Evolutionary conservation across 2,113 vertebrate species (phyloP), one percentile per base, ranked within the genome.

Genomic region (Hippocampus abdominalis): DNA sequence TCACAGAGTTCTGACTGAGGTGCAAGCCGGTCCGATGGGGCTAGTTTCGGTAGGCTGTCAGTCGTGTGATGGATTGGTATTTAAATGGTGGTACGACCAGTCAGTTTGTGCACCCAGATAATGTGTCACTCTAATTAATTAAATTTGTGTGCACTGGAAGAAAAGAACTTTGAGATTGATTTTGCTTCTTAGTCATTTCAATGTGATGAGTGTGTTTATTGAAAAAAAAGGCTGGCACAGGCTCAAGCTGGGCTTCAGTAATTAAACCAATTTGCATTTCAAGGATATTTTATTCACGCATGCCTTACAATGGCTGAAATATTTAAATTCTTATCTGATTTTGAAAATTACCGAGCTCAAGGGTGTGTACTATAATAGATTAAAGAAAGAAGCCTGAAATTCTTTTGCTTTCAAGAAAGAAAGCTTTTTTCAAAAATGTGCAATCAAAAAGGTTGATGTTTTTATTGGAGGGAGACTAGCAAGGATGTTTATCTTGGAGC

Each of bases 351-450:
- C 54, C 20, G 72, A 61, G 73, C 78, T 71, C 76, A 42, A 71
- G 16, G 72, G 84, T 84, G 89, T 91, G 81, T 88, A 86, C 74
- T 91, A 92, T 94, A 93, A 79, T 91, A 90, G 91, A 91, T 94
- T 93, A 94, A 71, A 82, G 61, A 85, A 81, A 84, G 87, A 89
- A 75, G 86, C 86, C 83, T 86, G 80, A 78, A 84, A 88, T 90
- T 91, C 79, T 84, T 74, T 68, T 78, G 81, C 77, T 91, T 82
- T 91, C 77, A 53, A 80, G 61, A 46, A 39, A 80, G 63, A 72
- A 66, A 61, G 51, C 72, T 81, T 71, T 88, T 90, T 92, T 73
- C 92, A 80, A 91, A 86, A 73, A 87, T 79, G 73, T 91, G 62
- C 75, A 83, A 81, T 83, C 76, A 75, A 71, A 76, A 82, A 56